Base-by-base conservation (phyloP, 2,888 invertebrate genomes). In the Opisthograptis luteolata region DNA sequence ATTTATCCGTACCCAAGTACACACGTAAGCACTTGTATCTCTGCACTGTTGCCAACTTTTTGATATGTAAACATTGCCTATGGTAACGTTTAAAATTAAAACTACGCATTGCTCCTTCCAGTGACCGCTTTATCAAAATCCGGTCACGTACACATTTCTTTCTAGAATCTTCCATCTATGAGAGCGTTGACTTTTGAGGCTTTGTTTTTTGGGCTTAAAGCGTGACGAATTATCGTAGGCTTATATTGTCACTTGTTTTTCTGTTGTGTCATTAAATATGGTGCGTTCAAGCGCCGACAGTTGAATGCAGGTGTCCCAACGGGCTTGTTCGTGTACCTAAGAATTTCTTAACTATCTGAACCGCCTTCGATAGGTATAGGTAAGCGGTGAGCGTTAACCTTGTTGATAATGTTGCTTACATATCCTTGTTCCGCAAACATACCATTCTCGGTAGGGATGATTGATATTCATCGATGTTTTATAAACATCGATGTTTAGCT, bases 391-490 rank as follows among this genome's bases (percentile, higher is more conserved):
- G 30, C 71, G 56, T 59, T 76, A 79, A 79, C 88, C 87, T 86
- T 87, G 86, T 72, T 69, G 68, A 70, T 75, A 76, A 62, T 70
- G 58, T 64, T 65, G 66, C 65, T 65, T 64, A 66, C 69, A 76
- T 84, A 87, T 86, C 88, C 87, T 86, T 76, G 76, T 84, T 84
- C 84, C 82, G 80, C 70, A 71, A 77, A 73, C 70, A 69, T 67
- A 68, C 73, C 70, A 73, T 74, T 73, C 77, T 74, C 60, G 61
- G 72, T 72, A 65, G n/a, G n/a, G n/a, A n/a, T n/a, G n/a, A n/a
- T n/a, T n/a, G n/a, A n/a, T n/a, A n/a, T n/a, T n/a, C n/a, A n/a
- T n/a, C n/a, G n/a, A n/a, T n/a, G n/a, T n/a, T n/a, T n/a, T n/a
- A n/a, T n/a, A n/a, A n/a, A n/a, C n/a, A n/a, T n/a, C n/a, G n/a